These are phyloP conservation scores for Gephyroberyx darwinii DNA, from an alignment of 2,797 vertebrate species.

Conservation along the genomic window DNA sequence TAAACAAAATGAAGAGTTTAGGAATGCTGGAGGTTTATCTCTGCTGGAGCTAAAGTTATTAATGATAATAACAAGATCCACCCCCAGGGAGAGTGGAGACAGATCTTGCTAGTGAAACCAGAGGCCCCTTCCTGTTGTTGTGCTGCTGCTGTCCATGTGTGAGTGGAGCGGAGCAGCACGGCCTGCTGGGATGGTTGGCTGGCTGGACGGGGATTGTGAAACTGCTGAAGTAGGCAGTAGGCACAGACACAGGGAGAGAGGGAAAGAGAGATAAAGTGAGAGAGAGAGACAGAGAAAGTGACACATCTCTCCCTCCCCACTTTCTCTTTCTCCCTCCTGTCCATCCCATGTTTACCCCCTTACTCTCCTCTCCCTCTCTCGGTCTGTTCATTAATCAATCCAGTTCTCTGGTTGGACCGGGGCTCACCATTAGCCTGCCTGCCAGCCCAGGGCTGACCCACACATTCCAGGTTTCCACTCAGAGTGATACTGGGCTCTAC, in stretches of 20 bases:
- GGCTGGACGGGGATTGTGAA: constrained; percentile 80
- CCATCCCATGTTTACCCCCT: constrained; percentile 66
- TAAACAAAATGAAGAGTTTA: constrained; percentile 79
- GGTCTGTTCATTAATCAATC: constrained; percentile 72
- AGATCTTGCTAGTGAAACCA: constrained; percentile 75
- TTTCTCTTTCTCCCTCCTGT: constrained; percentile 80
- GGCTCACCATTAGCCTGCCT: constrained; percentile 34
- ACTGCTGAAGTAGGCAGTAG: constrained; percentile 84
- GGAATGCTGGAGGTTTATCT: constrained; percentile 84
- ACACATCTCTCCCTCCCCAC: constrained; percentile 5
- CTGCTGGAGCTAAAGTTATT: constrained; percentile 72
- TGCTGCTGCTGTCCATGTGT: constrained; percentile 73
- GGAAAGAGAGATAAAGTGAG: constrained; percentile 44
- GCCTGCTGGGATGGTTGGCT: constrained; percentile 67
- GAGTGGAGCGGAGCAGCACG: constrained; percentile 72
- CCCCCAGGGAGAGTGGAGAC: constrained; percentile 76
- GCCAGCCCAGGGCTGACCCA: constrained; percentile 57
- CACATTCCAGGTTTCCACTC: constrained; percentile 80
- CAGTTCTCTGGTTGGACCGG: constrained; percentile 54
- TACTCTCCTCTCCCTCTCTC: constrained; percentile 49
- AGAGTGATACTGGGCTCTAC: constrained; percentile 79
- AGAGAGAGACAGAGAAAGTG: constrained; percentile 43
- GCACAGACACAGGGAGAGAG: constrained; percentile 66
- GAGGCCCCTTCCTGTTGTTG: constrained; percentile 79
- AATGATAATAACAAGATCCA: constrained; percentile 79